Evolutionary conservation across 2,797 vertebrate species (phyloP), one percentile per base, ranked within the genome.

Genomic region (Momotus momota): DNA sequence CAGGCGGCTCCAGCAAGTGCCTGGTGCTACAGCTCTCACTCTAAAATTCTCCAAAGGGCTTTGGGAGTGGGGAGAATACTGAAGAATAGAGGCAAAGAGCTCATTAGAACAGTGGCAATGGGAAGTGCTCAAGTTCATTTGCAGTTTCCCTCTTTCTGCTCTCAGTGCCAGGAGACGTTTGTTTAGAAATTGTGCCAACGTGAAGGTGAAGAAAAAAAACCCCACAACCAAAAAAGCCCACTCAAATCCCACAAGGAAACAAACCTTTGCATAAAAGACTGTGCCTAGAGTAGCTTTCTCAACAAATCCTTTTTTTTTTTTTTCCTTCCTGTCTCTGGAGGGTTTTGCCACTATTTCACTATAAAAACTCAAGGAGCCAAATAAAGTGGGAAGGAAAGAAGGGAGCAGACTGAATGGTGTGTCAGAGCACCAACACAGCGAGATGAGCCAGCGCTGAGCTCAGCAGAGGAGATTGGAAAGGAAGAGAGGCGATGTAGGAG

Each of bases 361-460:
- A 41, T 20, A 51, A 51, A 67, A 72, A 29, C 41, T 43, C 49
- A 12, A 77, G 40, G 29, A 70, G 6, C 6, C 33, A 20, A 66
- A 69, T 64, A 27, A 69, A 75, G 23, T 13, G 41, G 8, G 29
- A 65, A 86, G 65, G 54, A 48, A 81, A 58, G 43, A 40, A 75
- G n/a, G 38, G 14, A 71, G 21, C n/a, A 80, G 60, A 5, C 8
- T 70, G 45, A 78, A 40, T n/a, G 52, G 5, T 33, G n/a, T 38
- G 19, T 19, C 23, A 23, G 48, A 62, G 27, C 46, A 73, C 15
- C 57, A 48, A 22, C 9, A 9, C 18, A 14, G 26, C 10, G 45
- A 84, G 46, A 40, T 1, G 0, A 72, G 70, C 10, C 79, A 52
- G 33, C 0, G 0, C 4, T 14, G 55, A 83, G 25, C 33, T 74